phyloP scores from a whole-genome alignment of 1,140 invertebrate species.

The Drosophila rhopaloa region DNA sequence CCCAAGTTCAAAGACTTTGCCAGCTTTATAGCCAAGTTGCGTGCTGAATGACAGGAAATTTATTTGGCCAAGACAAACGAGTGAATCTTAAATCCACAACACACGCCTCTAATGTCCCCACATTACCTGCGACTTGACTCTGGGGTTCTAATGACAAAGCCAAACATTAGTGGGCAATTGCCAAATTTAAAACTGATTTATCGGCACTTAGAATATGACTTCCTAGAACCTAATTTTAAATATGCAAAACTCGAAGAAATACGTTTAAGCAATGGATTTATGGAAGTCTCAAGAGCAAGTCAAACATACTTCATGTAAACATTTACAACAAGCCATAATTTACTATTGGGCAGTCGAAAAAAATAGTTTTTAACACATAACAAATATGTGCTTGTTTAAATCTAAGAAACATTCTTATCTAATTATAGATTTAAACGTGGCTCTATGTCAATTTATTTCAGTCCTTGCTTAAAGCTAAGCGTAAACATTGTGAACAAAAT shows the following conservation, averaged over 20 bases:
- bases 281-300: neutral
- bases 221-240: neutral
- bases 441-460: neutral
- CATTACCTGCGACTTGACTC: conserved; percentile 20
- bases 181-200: conserved; percentile 11
- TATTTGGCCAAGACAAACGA: conserved; percentile 26
- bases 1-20: conserved; percentile 39
- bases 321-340: neutral
- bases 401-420: too few relatives aligned
- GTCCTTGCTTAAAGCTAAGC: neutral
- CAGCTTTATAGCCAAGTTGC: conserved; percentile 16
- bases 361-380: neutral
- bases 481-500: neutral
- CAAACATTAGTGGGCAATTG: conserved; percentile 31
- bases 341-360: neutral
- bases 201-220: too few relatives aligned
- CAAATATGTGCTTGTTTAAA: too few relatives aligned
- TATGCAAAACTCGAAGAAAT: neutral
- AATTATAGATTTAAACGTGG: too few relatives aligned
- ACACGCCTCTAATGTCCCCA: conserved; percentile 53
- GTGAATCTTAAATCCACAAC: conserved; percentile 49
- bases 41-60: conserved; percentile 30
- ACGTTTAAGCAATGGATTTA: neutral
- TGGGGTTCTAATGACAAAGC: conserved; percentile 33
- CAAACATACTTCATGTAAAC: conserved; percentile 14